A percentile compares a stretch with the other conserved stretches of the same genome.
These are phyloP conservation scores for Gallirallus australis DNA, from an alignment of 2,797 vertebrate species.

Conservation along the genomic window DNA sequence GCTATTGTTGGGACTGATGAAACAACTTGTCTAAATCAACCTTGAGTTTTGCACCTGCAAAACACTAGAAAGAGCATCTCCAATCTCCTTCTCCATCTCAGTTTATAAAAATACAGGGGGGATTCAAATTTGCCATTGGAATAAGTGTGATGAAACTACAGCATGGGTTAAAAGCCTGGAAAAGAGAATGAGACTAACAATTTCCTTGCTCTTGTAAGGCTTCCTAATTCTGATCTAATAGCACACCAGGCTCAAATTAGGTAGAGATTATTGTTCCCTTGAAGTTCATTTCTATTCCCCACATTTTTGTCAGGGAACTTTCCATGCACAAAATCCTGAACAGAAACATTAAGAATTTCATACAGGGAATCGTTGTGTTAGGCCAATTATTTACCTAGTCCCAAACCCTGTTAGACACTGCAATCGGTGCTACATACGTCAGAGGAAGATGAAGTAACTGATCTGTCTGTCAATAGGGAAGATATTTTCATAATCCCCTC, in stretches of 20 bases:
- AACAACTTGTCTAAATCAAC: not conserved
- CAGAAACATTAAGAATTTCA: not conserved
- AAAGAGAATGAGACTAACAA: not conserved
- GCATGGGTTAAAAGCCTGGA: not conserved
- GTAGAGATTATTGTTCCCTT: not conserved
- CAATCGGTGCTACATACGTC: not conserved
- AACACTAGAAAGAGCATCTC: not conserved
- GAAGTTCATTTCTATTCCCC: not conserved
- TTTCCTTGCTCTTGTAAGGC: not conserved
- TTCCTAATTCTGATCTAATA: not conserved
- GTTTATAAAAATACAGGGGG: not conserved
- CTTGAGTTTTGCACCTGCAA: not conserved
- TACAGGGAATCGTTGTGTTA: not conserved
- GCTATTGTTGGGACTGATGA: not conserved
- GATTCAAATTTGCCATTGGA: not conserved
- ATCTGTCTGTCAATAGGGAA: not conserved
- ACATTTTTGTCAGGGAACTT: not conserved
- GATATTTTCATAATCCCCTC: slow-evolving; percentile 27
- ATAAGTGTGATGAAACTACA: not conserved
- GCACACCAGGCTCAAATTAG: not conserved
- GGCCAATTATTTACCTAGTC: not conserved
- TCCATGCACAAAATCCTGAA: not conserved
- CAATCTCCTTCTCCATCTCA: not conserved
- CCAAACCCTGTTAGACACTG: not conserved
- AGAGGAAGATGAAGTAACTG: slow-evolving; percentile 25